These are phyloP conservation scores for Apteryx mantelli DNA, from an alignment of 2,113 vertebrate genomes.

Conservation along the genomic window DNA sequence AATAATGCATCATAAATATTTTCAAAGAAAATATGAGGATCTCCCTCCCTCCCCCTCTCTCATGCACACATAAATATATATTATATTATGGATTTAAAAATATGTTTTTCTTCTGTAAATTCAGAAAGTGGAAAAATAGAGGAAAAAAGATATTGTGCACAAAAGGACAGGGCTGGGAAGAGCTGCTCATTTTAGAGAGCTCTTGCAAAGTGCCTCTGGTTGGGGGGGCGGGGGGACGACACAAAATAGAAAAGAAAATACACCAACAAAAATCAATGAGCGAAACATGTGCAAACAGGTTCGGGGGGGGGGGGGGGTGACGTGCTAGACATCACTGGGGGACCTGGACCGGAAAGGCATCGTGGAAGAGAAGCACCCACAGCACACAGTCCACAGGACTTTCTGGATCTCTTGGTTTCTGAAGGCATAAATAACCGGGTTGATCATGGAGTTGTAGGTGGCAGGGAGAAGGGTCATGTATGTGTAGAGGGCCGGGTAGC, in stretches of 20 bases:
- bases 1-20: constrained; percentile 30
- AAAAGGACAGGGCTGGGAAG: background rate
- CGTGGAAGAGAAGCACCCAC: constrained; percentile 79
- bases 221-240: no score
- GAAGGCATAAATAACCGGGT: constrained; percentile 94
- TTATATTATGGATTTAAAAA: constrained; percentile 54
- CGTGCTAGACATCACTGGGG: constrained; percentile 90
- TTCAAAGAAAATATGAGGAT: constrained; percentile 51
- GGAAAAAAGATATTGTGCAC: background rate
- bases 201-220: background rate
- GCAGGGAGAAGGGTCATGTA: constrained; percentile 90
- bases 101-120: background rate
- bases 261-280: accelerated
- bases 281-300: background rate
- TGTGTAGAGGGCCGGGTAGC: constrained; percentile 85
- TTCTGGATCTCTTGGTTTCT: constrained; percentile 93
- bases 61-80: background rate
- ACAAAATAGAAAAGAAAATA: background rate
- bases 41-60: background rate
- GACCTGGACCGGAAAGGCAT: constrained; percentile 79
- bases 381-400: constrained; percentile 87
- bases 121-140: constrained; percentile 57
- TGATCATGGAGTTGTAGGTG: constrained; percentile 92
- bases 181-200: background rate
- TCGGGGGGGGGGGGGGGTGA: no score